Percentiles rank a stretch among this genome's conserved stretches.
Conservation (phyloP, 2,797 vertebrate genomes). For the Pseudocheirus occidentalis region DNA sequence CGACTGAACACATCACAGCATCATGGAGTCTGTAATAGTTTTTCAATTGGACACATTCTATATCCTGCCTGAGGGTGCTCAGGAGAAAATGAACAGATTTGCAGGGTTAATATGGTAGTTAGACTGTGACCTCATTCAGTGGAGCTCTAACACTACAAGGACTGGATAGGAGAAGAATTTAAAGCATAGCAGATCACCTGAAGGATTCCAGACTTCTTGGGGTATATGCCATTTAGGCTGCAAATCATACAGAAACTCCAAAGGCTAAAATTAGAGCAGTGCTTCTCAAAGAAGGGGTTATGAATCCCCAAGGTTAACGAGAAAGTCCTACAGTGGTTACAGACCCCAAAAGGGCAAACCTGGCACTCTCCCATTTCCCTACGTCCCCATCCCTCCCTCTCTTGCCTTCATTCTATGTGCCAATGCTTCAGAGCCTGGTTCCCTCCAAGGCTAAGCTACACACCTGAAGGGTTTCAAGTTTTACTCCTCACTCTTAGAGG, state of each 20-base stretch:
- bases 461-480: neutral
- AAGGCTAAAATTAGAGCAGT: constrained; percentile 56
- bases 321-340: neutral
- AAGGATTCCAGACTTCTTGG: constrained; percentile 67
- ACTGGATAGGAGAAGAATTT: constrained; percentile 64
- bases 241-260: constrained; percentile 50
- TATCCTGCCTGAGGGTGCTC: constrained; percentile 77
- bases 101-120: constrained; percentile 84
- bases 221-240: constrained; percentile 42
- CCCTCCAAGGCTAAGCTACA: constrained; percentile 9
- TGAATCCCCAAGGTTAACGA: neutral
- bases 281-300: neutral
- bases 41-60: constrained; percentile 82
- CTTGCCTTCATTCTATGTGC: neutral
- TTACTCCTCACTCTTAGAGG: neutral
- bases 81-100: constrained; percentile 82
- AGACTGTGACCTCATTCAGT: constrained; percentile 81
- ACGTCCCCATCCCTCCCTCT: neutral
- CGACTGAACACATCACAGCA: constrained; percentile 71
- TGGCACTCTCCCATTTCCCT: neutral
- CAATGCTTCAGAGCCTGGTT: neutral
- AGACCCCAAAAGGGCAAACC: neutral
- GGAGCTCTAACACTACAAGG: constrained; percentile 61
- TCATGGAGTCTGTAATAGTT: constrained; percentile 72
- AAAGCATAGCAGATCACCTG: constrained; percentile 65